phyloP scores from a whole-genome alignment of 2,888 invertebrate species.

The Agrotis clavis region DNA sequence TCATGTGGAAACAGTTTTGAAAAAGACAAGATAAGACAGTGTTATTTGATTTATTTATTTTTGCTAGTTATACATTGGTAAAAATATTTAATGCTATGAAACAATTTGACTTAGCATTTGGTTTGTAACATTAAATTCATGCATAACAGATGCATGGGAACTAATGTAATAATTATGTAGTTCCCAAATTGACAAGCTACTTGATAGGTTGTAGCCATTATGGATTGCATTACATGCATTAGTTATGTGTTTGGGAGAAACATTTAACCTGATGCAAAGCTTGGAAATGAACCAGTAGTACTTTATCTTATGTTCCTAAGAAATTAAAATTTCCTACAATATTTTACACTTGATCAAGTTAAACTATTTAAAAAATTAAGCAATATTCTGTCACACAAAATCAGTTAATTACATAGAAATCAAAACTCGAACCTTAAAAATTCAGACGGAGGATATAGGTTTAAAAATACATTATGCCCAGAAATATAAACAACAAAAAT shows the following conservation, averaged over 20 bases:
- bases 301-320: conserved; percentile 89
- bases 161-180: conserved; percentile 71
- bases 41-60: conserved; percentile 91
- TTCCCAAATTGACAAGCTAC: conserved; percentile 72
- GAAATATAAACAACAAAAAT: conserved; percentile 73
- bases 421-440: conserved; percentile 72
- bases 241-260: conserved; percentile 70
- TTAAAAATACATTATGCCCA: conserved; percentile 74
- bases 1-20: not conserved
- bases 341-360: conserved; percentile 88
- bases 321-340: conserved; percentile 88
- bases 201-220: conserved; percentile 65
- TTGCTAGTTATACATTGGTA: conserved; percentile 91
- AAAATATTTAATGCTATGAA: conserved; percentile 90
- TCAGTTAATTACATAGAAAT: conserved; percentile 74
- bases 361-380: conserved; percentile 78
- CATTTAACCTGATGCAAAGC: conserved; percentile 80
- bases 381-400: conserved; percentile 74
- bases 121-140: conserved; percentile 85
- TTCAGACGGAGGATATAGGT: conserved; percentile 74
- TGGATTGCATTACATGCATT: conserved; percentile 75
- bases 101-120: conserved; percentile 90
- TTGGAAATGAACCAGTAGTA: conserved; percentile 85
- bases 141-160: conserved; percentile 78
- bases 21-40: conserved; percentile 75